Percentiles rank a stretch among this genome's conserved stretches.
phyloP scores from a whole-genome alignment of 1,140 invertebrate species.

The Schlechtendalia chinensis region DNA sequence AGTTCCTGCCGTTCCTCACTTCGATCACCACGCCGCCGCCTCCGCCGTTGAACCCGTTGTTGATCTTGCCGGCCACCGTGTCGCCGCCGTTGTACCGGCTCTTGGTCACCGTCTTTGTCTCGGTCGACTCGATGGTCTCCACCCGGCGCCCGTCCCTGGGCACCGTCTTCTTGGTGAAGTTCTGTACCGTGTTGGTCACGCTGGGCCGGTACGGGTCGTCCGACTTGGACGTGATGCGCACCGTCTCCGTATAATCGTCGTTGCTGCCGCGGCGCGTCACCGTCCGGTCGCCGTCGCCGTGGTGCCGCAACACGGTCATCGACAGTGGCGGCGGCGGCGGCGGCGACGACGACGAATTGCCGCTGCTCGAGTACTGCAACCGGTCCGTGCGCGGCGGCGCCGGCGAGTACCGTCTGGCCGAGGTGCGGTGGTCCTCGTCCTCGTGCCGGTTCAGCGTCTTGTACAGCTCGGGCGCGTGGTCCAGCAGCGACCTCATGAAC shows the following conservation, averaged over 20 bases:
- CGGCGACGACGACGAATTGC: constrained; percentile 54
- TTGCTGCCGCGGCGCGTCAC: constrained; percentile 63
- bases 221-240: constrained; percentile 65
- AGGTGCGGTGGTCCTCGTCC: constrained; percentile 58
- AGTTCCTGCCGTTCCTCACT: constrained; percentile 57
- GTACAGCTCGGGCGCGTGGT: constrained; percentile 73
- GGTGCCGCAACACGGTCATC: no score
- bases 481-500: constrained; percentile 69
- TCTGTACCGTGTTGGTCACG: constrained; percentile 68
- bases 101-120: constrained; percentile 68
- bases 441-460: constrained; percentile 67
- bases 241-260: constrained; percentile 70
- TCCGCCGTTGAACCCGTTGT: constrained; percentile 57
- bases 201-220: constrained; percentile 65
- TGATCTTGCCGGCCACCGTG: constrained; percentile 54
- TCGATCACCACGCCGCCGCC: constrained; percentile 59
- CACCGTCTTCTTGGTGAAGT: constrained; percentile 65
- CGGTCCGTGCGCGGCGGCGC: constrained; percentile 52
- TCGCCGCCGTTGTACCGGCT: constrained; percentile 61
- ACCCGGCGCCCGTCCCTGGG: constrained; percentile 64
- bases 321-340: no score
- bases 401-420: constrained; percentile 49
- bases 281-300: constrained; percentile 52
- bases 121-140: constrained; percentile 68
- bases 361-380: constrained; percentile 47